phyloP scores from a whole-genome alignment of 2,888 invertebrate species.

The Drosophila anomalata region DNA sequence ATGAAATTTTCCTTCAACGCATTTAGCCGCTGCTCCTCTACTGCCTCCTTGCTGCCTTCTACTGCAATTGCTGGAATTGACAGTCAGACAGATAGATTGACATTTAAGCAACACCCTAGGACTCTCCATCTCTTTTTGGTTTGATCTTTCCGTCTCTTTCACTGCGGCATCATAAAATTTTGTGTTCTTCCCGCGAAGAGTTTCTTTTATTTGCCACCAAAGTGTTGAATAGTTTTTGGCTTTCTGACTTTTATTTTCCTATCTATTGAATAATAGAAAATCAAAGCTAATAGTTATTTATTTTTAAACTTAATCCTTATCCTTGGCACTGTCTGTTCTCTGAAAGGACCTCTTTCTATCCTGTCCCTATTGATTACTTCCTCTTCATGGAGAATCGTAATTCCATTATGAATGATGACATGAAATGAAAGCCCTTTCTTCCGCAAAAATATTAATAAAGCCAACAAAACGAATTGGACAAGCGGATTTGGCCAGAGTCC shows the following conservation, averaged over 20 bases:
- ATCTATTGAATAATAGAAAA: slow-evolving; percentile 5
- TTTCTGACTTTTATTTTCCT: slow-evolving; percentile 46
- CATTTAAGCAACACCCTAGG: slow-evolving; percentile 79
- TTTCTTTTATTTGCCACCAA: slow-evolving; percentile 65
- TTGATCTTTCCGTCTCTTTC: slow-evolving; percentile 63
- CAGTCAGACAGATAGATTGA: slow-evolving; percentile 78
- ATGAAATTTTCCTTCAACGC: slow-evolving; percentile 82
- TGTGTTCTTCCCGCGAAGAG: slow-evolving; percentile 44
- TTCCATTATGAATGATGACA: slow-evolving; percentile 32
- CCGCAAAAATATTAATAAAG: slow-evolving; percentile 64
- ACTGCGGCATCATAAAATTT: slow-evolving; percentile 77
- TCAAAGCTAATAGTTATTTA: neutral
- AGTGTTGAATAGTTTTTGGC: slow-evolving; percentile 70
- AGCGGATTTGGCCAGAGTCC: slow-evolving; percentile 2
- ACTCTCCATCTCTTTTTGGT: neutral
- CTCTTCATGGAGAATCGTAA: slow-evolving; percentile 12
- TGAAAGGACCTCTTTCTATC: no score
- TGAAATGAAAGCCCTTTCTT: slow-evolving; percentile 21
- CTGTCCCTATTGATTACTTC: neutral
- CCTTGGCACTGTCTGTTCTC: no score
- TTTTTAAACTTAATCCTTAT: no score
- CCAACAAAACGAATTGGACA: slow-evolving; percentile 29
- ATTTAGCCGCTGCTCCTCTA: slow-evolving; percentile 61
- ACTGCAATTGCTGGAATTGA: slow-evolving; percentile 76
- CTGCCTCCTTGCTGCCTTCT: slow-evolving; percentile 17